Conservation (phyloP, 2,113 vertebrate species). For the Hemichromis elongatus region DNA sequence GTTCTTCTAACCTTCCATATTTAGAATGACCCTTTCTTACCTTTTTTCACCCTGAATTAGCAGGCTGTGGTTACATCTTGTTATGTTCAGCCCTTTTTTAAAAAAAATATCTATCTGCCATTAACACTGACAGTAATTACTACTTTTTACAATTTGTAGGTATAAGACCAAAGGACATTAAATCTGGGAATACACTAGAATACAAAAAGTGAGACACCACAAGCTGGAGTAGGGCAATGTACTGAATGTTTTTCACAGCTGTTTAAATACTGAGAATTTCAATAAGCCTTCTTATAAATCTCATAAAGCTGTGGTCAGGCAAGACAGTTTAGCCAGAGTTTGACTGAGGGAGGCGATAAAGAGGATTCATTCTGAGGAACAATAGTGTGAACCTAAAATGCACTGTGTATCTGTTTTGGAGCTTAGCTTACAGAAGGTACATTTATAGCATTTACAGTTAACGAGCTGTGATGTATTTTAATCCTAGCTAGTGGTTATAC, state of each 20-base stretch:
- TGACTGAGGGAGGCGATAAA: not conserved
- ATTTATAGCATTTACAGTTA: not conserved
- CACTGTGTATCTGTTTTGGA: not conserved
- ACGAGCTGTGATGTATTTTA: not conserved
- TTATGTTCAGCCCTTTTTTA: not conserved
- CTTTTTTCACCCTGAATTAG: not conserved
- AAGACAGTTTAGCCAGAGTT: slow-evolving; percentile 12
- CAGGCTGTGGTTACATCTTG: not conserved
- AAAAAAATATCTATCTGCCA: not conserved
- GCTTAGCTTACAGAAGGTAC: not conserved
- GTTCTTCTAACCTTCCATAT: not conserved
- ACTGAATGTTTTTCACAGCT: not conserved
- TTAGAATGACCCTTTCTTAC: not conserved
- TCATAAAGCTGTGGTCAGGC: not conserved
- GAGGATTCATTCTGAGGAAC: not conserved
- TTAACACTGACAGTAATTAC: slow-evolving; percentile 12
- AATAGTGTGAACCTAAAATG: not conserved
- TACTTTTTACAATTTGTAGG: not conserved
- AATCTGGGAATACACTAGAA: not conserved
- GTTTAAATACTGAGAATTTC: slow-evolving; percentile 2
- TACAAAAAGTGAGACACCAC: not conserved
- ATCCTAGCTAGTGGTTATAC: not conserved
- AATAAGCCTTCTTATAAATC: slow-evolving; percentile 3
- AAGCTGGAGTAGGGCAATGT: not conserved
- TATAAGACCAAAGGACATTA: not conserved